Evolutionary conservation across 2,888 invertebrate genomes (phyloP), one percentile per base, ranked within the genome.

Genomic region (Protonemura montana): DNA sequence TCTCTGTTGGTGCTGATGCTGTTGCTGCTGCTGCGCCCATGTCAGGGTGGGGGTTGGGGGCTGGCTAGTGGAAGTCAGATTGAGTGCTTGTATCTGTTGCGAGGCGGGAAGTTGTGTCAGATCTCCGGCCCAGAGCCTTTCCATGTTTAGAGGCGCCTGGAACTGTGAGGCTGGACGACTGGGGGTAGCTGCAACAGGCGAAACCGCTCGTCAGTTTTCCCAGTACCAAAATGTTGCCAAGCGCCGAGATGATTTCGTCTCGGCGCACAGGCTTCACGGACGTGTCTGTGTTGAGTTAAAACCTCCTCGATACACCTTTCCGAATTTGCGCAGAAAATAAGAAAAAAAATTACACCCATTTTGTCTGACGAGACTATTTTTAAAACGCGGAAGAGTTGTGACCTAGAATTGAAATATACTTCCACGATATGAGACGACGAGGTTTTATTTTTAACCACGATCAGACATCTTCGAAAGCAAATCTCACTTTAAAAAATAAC

Each of bases 111-210:
- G 92, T 91, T 97, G 97, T 28, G 96, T 95, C 87, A 96, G 94
- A 89, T 97, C 97, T 3, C 97, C 97, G 10, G 97, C 97, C 98
- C 98, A 98, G 85, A 98, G 92, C 88, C 97, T 93, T 91, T 98
- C 97, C 98, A 98, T 98, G 90, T 98, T 97, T 87, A 98, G 93
- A 27, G 97, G 96, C 27, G 94, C 92, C 90, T 84, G 84, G 84
- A 93, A 92, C 42, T 87, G 87, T 21, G 86, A 86, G 3, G 84
- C 25, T 3, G 84, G 84, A 0, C 84, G 26, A 76, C 27, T 59
- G 27, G 84, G 76, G 2, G 84, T 41, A n/a, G 82, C 82, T 83
- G 42, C 30, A 30, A 81, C 13, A 81, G 30, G 21, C 25, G 81
- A 81, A 0, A 30, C 7, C 28, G 7, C 28, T 3, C 29, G 27